These are phyloP conservation scores for Sepioteuthis lessoniana DNA, from an alignment of 2,888 invertebrate genomes.

Conservation along the genomic window DNA sequence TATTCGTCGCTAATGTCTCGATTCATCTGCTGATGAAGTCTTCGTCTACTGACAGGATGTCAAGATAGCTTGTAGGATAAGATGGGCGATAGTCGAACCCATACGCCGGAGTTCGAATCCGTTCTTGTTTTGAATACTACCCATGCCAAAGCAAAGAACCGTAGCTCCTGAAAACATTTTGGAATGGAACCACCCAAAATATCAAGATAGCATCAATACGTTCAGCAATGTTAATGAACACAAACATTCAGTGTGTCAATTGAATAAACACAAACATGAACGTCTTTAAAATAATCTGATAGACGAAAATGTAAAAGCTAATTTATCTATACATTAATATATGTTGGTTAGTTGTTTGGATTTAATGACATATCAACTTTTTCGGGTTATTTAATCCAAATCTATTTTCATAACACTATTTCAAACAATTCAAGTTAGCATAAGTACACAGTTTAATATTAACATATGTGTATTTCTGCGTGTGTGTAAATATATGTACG, in stretches of 20 bases:
- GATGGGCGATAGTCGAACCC: background rate
- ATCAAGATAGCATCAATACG: background rate
- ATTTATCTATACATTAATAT: background rate
- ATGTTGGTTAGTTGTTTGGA: no score
- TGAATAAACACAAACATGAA: background rate
- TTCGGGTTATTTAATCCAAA: no score
- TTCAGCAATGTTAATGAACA: constrained; percentile 18
- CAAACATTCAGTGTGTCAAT: background rate
- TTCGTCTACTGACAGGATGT: background rate
- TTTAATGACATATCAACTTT: no score
- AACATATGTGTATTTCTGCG: no score
- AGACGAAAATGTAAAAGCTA: background rate
- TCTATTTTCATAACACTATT: no score
- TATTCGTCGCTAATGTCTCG: background rate
- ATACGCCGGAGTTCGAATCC: background rate
- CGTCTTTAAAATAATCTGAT: background rate
- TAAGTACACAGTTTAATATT: no score
- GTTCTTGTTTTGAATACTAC: background rate
- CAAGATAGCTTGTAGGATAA: constrained; percentile 11
- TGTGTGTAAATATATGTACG: no score
- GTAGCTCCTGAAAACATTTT: constrained; percentile 6
- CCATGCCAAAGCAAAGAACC: constrained; percentile 33
- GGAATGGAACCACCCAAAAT: constrained; percentile 33
- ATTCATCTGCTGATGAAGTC: background rate
- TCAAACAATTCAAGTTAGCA: no score